Evolutionary conservation across 2,888 invertebrate species (phyloP).

Genomic region (Perizoma flavofasciatum): DNA sequence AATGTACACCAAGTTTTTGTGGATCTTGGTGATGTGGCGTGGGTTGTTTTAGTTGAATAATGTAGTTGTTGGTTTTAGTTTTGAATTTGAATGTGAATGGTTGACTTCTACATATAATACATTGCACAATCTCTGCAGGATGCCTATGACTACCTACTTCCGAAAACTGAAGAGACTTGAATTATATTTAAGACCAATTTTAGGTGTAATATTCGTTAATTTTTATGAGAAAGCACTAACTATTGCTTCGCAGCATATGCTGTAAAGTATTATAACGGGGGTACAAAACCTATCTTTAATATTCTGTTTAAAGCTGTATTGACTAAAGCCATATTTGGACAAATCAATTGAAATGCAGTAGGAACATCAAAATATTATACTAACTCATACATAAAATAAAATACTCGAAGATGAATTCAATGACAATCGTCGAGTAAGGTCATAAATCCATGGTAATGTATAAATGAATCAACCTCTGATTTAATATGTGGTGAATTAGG

Average conservation of each 20-base stretch:
- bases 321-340: too few species aligned
- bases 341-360: not conserved
- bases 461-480: too few species aligned
- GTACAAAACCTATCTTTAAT: constrained; percentile 25
- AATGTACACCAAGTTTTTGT: constrained; percentile 63
- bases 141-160: too few species aligned
- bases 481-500: too few species aligned
- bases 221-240: constrained; percentile 25
- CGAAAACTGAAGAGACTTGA: constrained; percentile 4
- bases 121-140: too few species aligned
- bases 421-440: too few species aligned
- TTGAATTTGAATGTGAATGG: constrained; percentile 8
- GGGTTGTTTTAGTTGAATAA: constrained; percentile 41
- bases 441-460: too few species aligned
- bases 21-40: constrained; percentile 44
- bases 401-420: too few species aligned
- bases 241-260: constrained; percentile 32
- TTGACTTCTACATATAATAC: too few species aligned
- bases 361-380: not conserved
- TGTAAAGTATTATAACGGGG: constrained; percentile 25
- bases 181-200: constrained; percentile 29
- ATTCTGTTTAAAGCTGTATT: constrained; percentile 15
- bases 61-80: constrained; percentile 17
- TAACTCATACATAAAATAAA: too few species aligned
- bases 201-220: constrained; percentile 33